Evolutionary conservation across 2,113 vertebrate genomes (phyloP).

Genomic region (Mustela lutreola): DNA sequence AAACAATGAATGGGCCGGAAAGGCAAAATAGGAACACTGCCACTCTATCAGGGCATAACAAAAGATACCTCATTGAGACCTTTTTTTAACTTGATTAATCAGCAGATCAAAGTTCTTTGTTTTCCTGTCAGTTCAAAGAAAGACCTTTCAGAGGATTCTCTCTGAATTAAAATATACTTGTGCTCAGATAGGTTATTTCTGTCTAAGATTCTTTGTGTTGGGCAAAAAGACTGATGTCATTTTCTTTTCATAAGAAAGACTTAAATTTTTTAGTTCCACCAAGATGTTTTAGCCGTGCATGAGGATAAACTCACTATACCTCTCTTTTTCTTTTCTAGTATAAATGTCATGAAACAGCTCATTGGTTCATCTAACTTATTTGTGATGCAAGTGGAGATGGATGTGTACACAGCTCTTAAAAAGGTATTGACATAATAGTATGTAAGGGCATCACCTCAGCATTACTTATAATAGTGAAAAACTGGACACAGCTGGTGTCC

Average conservation of each 20-base stretch:
- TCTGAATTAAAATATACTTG: conserved; percentile 28
- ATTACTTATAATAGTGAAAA: conserved; percentile 12
- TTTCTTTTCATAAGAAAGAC: conserved; percentile 44
- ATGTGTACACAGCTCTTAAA: conserved; percentile 98
- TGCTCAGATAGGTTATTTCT: conserved; percentile 10
- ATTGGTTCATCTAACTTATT: conserved; percentile 97
- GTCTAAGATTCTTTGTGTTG: conserved; percentile 44
- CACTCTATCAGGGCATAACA: background rate
- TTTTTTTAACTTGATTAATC: conserved; percentile 24
- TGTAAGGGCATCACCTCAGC: background rate
- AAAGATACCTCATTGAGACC: background rate
- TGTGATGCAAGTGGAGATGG: conserved; percentile 99
- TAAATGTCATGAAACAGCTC: conserved; percentile 95
- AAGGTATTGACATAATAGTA: conserved; percentile 89
- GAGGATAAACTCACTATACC: conserved; percentile 38
- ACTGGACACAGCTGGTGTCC: background rate
- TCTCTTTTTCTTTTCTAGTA: conserved; percentile 85
- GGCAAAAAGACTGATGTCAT: background rate
- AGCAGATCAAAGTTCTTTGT: background rate
- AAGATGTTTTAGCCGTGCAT: background rate
- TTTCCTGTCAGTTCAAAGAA: background rate
- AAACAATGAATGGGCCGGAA: background rate
- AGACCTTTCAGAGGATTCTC: background rate
- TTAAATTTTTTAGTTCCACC: background rate
- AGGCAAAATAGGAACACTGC: background rate